phyloP scores from a whole-genome alignment of 2,113 vertebrate species.

The Petromus typicus region DNA sequence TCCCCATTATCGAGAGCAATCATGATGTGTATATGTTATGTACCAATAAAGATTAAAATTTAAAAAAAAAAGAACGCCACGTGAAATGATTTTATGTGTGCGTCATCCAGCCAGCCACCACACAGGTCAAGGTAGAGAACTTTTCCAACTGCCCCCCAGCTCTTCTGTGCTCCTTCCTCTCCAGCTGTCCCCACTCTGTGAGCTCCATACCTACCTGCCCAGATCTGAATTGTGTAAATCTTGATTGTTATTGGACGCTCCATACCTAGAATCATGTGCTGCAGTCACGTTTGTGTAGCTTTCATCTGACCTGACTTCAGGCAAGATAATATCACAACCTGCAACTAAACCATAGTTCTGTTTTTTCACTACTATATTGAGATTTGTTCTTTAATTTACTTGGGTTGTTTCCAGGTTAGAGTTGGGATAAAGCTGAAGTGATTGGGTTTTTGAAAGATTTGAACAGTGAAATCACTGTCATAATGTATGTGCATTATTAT shows the following conservation, averaged over 20 bases:
- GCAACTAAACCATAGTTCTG: neutral
- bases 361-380: neutral
- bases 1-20: too few species aligned
- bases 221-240: neutral
- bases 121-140: neutral
- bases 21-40: too few species aligned
- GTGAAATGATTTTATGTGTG: neutral
- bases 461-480: neutral
- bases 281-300: neutral
- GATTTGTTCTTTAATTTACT: neutral
- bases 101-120: neutral
- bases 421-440: neutral
- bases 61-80: too few species aligned
- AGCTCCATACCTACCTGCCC: neutral
- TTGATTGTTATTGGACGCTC: neutral
- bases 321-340: neutral
- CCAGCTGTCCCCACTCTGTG: neutral
- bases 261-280: neutral
- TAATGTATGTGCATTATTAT: conserved; percentile 8
- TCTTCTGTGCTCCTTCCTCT: neutral
- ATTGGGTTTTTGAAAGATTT: neutral
- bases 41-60: too few species aligned
- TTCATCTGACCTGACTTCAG: conserved; percentile 24
- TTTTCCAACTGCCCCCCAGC: neutral
- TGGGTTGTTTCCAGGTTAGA: neutral